phyloP scores from a whole-genome alignment of 2,888 invertebrate genomes.

The Drosophila picticornis region DNA sequence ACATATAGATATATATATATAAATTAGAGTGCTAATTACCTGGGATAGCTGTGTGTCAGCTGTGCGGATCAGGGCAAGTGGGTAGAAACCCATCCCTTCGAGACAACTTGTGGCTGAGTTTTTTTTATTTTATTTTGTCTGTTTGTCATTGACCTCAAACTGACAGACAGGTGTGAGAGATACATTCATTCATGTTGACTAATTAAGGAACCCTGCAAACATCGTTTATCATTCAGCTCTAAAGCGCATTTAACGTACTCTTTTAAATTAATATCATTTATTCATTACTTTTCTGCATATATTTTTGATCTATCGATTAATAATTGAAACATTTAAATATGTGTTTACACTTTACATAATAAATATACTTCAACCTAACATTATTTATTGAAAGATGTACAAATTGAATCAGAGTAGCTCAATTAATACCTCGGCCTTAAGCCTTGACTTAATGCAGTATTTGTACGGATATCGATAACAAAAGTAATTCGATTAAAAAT shows the following conservation, averaged over 20 bases:
- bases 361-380: background rate
- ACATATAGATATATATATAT: conserved; percentile 5
- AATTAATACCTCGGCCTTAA: background rate
- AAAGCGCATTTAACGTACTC: no score
- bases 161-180: conserved; percentile 1
- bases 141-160: conserved; percentile 4
- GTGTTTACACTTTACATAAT: background rate
- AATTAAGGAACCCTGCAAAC: background rate
- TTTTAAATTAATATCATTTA: background rate
- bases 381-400: background rate
- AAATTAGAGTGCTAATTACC: conserved; percentile 32
- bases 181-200: background rate
- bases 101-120: conserved; percentile 15
- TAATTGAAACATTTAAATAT: background rate
- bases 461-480: background rate
- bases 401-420: background rate
- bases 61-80: conserved; percentile 9
- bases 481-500: background rate
- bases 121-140: background rate
- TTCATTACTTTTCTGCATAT: background rate
- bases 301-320: background rate
- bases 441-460: background rate
- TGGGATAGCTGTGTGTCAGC: conserved; percentile 29
- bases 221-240: background rate
- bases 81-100: conserved; percentile 3